Evolutionary conservation across 2,888 invertebrate species (phyloP), one percentile per base, ranked within the genome.

Genomic region (Callyntrura sp.): DNA sequence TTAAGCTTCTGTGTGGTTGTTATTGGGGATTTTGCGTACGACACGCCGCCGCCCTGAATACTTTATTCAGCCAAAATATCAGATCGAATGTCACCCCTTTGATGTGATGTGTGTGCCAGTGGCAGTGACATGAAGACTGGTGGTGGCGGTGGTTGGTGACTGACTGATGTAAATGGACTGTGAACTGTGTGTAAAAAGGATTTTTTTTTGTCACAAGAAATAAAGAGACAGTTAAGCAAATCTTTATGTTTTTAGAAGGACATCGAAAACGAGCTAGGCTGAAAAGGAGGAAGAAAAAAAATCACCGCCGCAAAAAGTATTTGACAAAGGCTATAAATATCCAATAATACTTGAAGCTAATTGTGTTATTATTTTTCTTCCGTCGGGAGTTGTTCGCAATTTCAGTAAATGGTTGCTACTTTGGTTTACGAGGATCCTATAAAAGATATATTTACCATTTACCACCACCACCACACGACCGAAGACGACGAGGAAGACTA

Each of bases 11-110:
- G n/a, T 62, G 12, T 70, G 43, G n/a, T 70, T 70, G 62, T n/a
- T n/a, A n/a, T n/a, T 57, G 17, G 2, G 6, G 43, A 17, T 70
- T 62, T 23, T 76, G 43, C 2, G 12, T 23, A 43, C 17, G n/a
- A n/a, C n/a, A n/a, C n/a, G n/a, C n/a, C n/a, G n/a, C n/a, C n/a
- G 45, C 48, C 73, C 35, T 73, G 48, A 87, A 87, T 87, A 83
- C 45, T 68, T 81, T 68, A 48, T 45, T 79, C 45, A 25, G 55
- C 79, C 65, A 79, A 23, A 35, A 35, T 35, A 85, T 43, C 85
- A 76, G 62, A 81, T 81, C 57, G 35, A 35, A 48, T 51, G 73
- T 76, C 73, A 76, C 48, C 73, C 25, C 14, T 76, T 76, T 76
- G 48, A 76, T 48, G 73, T 76, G 48, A 76, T 48, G 73, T 48